Evolutionary conservation across 2,113 vertebrate species (phyloP), one percentile per base, ranked within the genome.

Genomic region (Sylvietta virens): DNA sequence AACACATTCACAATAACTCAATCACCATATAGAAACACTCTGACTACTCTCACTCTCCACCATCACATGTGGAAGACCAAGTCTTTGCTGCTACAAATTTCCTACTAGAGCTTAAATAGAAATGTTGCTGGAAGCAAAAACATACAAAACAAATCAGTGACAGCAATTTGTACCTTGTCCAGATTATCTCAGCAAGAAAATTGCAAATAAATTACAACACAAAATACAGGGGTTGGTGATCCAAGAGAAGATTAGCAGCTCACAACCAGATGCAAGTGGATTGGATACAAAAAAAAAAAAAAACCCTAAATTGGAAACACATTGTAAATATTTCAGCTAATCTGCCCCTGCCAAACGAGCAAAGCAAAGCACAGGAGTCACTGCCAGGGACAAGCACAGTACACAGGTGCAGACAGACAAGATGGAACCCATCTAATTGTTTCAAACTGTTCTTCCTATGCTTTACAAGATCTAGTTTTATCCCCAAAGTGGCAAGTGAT

Each of bases 111-210:
- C 57, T 90, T 70, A 81, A 90, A 88, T 1, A 83, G 77, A 92
- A 92, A 60, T 7, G n/a, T 27, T 81, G 82, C 64, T 78, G 42
- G 51, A 92, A 67, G 82, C 65, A 93, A 90, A 95, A 92, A 9
- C 71, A 62, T 17, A 69, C 19, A 61, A 61, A 96, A 64, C 27
- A 54, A 69, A 78, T 48, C 65, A 83, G 37, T 4, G 26, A 72
- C 82, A 95, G 82, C 82, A 90, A 86, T 92, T 84, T 94, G 79
- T 67, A 67, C 71, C 35, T 50, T 33, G 35, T 67, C 54, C 74
- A 82, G 69, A 86, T 86, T 81, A 93, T 53, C 64, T 90, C 90
- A 78, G 67, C 56, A 90, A 90, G 82, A 90, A 94, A 90, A 80
- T 0, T 27, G 48, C 45, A 90, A 94, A 86, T 84, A 78, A 94